phyloP scores from a whole-genome alignment of 1,140 invertebrate species.

The Ctenoplectra terminalis region DNA sequence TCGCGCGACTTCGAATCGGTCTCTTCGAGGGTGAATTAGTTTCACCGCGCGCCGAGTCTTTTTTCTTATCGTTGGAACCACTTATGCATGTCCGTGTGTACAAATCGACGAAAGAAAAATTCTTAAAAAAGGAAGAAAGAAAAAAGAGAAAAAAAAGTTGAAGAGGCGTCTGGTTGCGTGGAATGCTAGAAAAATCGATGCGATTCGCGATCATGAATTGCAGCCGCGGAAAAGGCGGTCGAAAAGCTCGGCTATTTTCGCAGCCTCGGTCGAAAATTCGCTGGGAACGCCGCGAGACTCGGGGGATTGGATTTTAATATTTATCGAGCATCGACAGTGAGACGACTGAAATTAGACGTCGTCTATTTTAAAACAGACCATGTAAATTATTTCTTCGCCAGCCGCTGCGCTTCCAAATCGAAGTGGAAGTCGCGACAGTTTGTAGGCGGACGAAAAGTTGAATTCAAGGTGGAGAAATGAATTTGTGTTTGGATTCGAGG shows the following conservation, averaged over 20 bases:
- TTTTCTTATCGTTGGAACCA: background rate
- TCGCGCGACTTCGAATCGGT: background rate
- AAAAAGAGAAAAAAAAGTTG: too few relatives aligned
- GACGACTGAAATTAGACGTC: too few relatives aligned
- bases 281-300: background rate
- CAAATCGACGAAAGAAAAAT: background rate
- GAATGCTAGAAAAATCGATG: background rate
- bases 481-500: too few relatives aligned
- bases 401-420: background rate
- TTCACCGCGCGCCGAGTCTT: background rate
- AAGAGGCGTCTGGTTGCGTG: background rate
- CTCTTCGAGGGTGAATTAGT: slow-evolving; percentile 3
- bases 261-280: background rate
- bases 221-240: background rate
- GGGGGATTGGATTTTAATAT: slow-evolving; percentile 33
- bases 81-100: too few relatives aligned
- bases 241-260: background rate
- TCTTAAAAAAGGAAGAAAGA: too few relatives aligned
- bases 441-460: too few relatives aligned
- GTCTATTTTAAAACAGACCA: too few relatives aligned
- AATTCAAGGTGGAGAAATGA: background rate
- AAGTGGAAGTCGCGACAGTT: background rate
- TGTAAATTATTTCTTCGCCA: background rate
- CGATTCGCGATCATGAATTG: slow-evolving; percentile 18
- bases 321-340: background rate